phyloP scores from a whole-genome alignment of 2,797 vertebrate genomes.

The Rhynchonycteris naso region DNA sequence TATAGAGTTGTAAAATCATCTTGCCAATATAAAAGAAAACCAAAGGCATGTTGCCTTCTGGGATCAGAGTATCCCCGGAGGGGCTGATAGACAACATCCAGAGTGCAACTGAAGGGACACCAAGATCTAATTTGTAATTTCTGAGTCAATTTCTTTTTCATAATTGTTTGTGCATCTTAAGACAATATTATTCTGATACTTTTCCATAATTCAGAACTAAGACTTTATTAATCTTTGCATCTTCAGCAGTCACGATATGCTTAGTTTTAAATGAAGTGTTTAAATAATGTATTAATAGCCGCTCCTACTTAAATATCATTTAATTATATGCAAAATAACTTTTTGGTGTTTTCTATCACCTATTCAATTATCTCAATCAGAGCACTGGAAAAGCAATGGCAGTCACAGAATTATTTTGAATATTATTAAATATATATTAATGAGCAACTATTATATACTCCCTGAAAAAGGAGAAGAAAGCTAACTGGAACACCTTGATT shows the following conservation, averaged over 20 bases:
- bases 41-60: background rate
- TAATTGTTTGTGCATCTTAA: background rate
- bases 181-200: background rate
- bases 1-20: background rate
- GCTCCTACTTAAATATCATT: background rate
- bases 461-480: background rate
- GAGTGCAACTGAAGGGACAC: background rate
- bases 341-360: background rate
- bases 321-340: background rate
- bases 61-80: background rate
- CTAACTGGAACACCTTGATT: background rate
- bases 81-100: background rate
- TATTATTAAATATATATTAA: conserved; percentile 25
- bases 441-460: background rate
- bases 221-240: background rate
- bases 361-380: background rate
- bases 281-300: background rate
- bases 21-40: background rate
- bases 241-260: background rate
- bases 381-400: background rate
- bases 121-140: background rate
- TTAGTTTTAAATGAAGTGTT: background rate
- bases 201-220: background rate
- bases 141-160: background rate
- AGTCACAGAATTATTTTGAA: background rate